phyloP scores from a whole-genome alignment of 2,113 vertebrate species.

The Chascanopsetta lugubris region DNA sequence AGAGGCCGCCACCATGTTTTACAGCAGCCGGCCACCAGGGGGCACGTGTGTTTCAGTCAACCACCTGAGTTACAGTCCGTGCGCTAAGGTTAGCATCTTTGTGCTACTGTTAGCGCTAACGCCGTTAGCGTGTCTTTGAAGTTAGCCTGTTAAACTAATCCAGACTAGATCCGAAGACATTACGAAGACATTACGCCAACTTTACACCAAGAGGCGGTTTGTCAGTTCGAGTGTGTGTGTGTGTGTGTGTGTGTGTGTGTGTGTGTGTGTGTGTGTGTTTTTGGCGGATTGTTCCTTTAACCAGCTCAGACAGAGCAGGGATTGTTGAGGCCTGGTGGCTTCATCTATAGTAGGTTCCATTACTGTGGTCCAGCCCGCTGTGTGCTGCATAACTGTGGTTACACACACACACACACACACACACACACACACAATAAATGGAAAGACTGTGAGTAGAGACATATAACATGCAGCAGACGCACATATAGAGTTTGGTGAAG shows the following conservation, averaged over 20 bases:
- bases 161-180: too few species aligned
- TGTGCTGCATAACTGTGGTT: conserved; percentile 66
- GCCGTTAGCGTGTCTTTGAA: too few species aligned
- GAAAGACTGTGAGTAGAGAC: conserved; percentile 35
- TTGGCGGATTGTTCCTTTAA: conserved; percentile 46
- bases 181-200: background rate
- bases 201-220: background rate
- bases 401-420: conserved; percentile 26
- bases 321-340: conserved; percentile 62
- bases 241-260: too few species aligned
- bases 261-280: too few species aligned
- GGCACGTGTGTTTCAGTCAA: too few species aligned
- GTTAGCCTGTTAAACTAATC: too few species aligned
- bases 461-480: conserved; percentile 2
- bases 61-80: too few species aligned
- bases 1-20: too few species aligned
- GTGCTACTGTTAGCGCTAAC: too few species aligned
- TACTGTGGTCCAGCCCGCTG: conserved; percentile 52
- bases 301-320: conserved; percentile 56
- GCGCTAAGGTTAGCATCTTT: too few species aligned
- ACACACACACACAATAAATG: conserved; percentile 21
- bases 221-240: too few species aligned
- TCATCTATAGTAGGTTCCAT: conserved; percentile 63
- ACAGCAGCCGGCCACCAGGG: too few species aligned
- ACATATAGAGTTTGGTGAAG: background rate